phyloP scores from a whole-genome alignment of 2,888 invertebrate genomes.

The Drosophila robusta region DNA sequence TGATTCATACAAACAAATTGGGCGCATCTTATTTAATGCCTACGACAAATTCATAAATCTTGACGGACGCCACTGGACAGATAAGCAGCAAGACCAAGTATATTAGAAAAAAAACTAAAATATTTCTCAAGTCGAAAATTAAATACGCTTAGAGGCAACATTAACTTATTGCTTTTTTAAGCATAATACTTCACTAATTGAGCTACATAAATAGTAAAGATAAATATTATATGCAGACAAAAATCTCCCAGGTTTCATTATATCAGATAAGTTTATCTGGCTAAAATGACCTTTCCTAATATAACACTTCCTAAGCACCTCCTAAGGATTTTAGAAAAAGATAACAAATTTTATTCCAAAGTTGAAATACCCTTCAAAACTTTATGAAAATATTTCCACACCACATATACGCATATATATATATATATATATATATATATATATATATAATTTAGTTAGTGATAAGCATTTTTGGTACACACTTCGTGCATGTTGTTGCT shows the following conservation, averaged over 20 bases:
- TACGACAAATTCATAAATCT: neutral
- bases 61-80: neutral
- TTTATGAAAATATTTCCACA: neutral
- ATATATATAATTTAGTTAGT: neutral
- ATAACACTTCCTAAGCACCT: too few species aligned
- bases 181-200: too few species aligned
- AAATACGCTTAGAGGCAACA: neutral
- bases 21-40: neutral
- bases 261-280: too few species aligned
- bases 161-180: neutral
- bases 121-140: neutral
- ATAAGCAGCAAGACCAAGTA: conserved; percentile 1
- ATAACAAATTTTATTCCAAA: neutral
- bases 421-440: neutral
- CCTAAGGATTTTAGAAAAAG: neutral
- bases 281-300: too few species aligned
- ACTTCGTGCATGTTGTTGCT: neutral
- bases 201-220: too few species aligned
- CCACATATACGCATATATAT: neutral
- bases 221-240: neutral
- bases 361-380: neutral
- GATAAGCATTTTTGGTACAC: conserved; percentile 5
- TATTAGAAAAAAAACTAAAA: neutral
- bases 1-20: conserved; percentile 35
- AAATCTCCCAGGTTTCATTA: too few species aligned